Base-by-base conservation (phyloP, 2,888 invertebrate species). In the Helicoverpa assulta region DNA sequence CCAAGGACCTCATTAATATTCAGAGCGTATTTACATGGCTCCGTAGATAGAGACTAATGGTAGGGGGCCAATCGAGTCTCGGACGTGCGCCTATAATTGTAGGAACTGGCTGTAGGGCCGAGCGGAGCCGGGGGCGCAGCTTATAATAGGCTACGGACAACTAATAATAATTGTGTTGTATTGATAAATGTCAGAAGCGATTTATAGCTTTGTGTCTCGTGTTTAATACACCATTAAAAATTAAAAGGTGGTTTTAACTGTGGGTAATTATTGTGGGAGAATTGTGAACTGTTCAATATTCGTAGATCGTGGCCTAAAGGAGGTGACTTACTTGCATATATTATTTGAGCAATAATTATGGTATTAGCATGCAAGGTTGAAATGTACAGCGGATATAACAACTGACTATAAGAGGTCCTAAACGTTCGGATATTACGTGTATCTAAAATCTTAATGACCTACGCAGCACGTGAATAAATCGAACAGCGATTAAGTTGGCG, bases 1-100 rank as follows among this genome's bases (percentile, higher is more conserved):
- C 68, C 84, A 86, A 89, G 89, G 87, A 89, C 82, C 85, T 87
- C 80, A 88, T 92, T 86, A 90, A 86, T 91, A 92, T 92, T 90
- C 90, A 90, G 84, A 85, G 75, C 76, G 81, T 88, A 90, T 91
- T 90, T 90, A 88, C 86, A 87, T 87, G 84, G 81, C 76, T 77
- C 85, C 81, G 56, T 84, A 86, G 84, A 85, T 87, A 86, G 85
- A 81, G 74, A 83, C 81, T 86, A 84, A 87, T 85, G 76, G 82
- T 80, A 78, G 83, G 78, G 76, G 83, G 81, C 80, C 86, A 88
- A 86, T 87, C 83, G 86, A 80, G 75, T 56, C 76, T 81, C 70
- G 82, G 81, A 84, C 83, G 83, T 82, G 84, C 78, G 82, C 76
- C 84, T 83, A 79, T 91, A 90, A 90, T 91, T 91, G 89, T 85